These are phyloP conservation scores for Alosa sapidissima DNA, from an alignment of 2,797 vertebrate genomes.

Conservation along the genomic window DNA sequence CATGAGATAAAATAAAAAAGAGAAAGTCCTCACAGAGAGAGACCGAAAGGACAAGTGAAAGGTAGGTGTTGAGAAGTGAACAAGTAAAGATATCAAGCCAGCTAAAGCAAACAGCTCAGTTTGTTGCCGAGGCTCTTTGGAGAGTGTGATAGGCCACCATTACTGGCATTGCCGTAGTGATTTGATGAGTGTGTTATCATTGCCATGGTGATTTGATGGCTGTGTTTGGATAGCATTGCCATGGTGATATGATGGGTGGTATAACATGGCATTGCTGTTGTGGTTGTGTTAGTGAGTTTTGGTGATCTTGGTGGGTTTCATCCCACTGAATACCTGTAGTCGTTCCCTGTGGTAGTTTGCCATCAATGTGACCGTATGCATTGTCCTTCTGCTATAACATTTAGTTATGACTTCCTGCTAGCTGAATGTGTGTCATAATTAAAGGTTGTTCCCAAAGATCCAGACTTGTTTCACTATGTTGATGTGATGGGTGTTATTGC, in stretches of 20 bases:
- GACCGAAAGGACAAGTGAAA: background rate
- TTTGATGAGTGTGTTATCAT: background rate
- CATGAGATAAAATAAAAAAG: background rate
- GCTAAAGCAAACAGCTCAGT: background rate
- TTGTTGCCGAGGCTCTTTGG: background rate
- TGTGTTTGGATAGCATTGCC: background rate
- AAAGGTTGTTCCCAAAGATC: no score
- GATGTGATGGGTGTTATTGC: background rate
- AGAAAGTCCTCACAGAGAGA: background rate
- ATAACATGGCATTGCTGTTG: background rate
- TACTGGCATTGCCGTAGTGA: background rate
- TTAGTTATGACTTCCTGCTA: background rate
- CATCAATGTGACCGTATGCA: no score
- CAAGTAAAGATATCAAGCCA: background rate
- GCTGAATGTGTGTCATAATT: no score
- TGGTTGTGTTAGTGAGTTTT: background rate
- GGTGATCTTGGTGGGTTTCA: background rate
- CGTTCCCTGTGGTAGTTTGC: no score
- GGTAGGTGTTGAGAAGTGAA: background rate
- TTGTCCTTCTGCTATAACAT: no score
- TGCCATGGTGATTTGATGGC: background rate
- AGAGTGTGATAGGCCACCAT: background rate
- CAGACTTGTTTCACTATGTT: background rate
- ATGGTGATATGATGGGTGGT: background rate
- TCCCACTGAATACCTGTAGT: no score